Conservation (phyloP, 2,888 invertebrate genomes). For the Eudasyphora cyanicolor region DNA sequence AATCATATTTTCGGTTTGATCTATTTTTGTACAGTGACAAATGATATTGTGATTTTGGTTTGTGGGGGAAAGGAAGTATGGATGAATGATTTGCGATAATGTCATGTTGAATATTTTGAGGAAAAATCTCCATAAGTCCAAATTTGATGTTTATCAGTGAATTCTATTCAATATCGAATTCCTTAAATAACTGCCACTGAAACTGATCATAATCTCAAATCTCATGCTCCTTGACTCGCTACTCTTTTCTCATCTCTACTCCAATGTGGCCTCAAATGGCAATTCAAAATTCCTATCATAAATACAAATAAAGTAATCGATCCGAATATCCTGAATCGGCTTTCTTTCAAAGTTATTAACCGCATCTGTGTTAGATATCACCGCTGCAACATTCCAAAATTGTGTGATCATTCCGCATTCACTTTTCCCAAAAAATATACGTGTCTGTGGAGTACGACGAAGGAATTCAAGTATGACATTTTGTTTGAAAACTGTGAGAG, state of each 20-base stretch:
- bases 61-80: too few species aligned
- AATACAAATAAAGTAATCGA: slow-evolving; percentile 62
- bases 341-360: slow-evolving; percentile 30
- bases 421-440: background rate
- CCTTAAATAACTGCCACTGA: too few species aligned
- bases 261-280: background rate
- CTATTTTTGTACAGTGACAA: too few species aligned
- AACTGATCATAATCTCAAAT: background rate
- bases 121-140: too few species aligned
- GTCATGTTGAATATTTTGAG: too few species aligned
- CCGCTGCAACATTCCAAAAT: slow-evolving; percentile 63
- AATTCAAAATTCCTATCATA: background rate
- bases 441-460: too few species aligned
- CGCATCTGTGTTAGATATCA: slow-evolving; percentile 33
- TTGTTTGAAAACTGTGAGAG: slow-evolving; percentile 39
- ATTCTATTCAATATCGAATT: too few species aligned
- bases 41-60: too few species aligned
- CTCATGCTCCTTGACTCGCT: background rate
- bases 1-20: too few species aligned
- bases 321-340: slow-evolving; percentile 63
- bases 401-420: slow-evolving; percentile 47
- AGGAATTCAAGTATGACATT: slow-evolving; percentile 27
- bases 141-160: too few species aligned
- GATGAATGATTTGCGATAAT: too few species aligned
- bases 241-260: background rate